phyloP scores from a whole-genome alignment of 2,888 invertebrate genomes.

The Hemithea aestivaria region DNA sequence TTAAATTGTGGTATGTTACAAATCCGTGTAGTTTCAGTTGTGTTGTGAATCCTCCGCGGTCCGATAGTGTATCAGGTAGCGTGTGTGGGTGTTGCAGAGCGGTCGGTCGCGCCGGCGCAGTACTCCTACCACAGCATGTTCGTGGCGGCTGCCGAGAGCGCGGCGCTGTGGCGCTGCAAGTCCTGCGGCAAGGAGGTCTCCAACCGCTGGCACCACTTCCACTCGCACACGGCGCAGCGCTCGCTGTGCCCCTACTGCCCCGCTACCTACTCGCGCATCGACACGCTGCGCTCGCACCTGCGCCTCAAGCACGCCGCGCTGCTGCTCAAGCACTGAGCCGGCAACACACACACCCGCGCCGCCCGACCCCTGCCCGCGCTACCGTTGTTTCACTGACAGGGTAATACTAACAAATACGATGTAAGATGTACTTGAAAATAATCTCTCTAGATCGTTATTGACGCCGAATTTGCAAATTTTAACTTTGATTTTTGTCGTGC shows the following conservation, averaged over 20 bases:
- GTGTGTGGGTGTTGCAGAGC: slow-evolving; percentile 21
- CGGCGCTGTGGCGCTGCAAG: slow-evolving; percentile 89
- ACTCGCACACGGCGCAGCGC: slow-evolving; percentile 89
- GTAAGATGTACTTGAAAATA: slow-evolving; percentile 14
- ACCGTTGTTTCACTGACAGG: slow-evolving; percentile 72
- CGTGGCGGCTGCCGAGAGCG: slow-evolving; percentile 84
- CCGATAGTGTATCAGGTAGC: slow-evolving; percentile 10
- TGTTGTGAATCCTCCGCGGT: slow-evolving; percentile 57
- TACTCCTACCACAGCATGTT: slow-evolving; percentile 92
- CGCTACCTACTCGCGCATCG: slow-evolving; percentile 92
- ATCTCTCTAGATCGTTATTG: slow-evolving; percentile 13
- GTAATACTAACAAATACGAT: slow-evolving; percentile 46
- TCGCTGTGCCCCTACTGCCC: slow-evolving; percentile 91
- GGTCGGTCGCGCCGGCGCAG: slow-evolving; percentile 43
- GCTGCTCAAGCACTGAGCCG: slow-evolving; percentile 65
- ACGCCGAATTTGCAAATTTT: slow-evolving; percentile 16
- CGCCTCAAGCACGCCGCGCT: slow-evolving; percentile 84
- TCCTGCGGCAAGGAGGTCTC: slow-evolving; percentile 92
- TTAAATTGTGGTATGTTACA: slow-evolving; percentile 86
- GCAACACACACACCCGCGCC: slow-evolving; percentile 21
- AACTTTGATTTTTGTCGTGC: slow-evolving; percentile 10
- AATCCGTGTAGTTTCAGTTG: slow-evolving; percentile 76
- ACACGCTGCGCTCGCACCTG: slow-evolving; percentile 90
- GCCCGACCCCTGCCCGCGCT: slow-evolving; percentile 41
- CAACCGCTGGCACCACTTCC: slow-evolving; percentile 93